Evolutionary conservation across 2,113 vertebrate species (phyloP).

Genomic region (Dromas ardeola): DNA sequence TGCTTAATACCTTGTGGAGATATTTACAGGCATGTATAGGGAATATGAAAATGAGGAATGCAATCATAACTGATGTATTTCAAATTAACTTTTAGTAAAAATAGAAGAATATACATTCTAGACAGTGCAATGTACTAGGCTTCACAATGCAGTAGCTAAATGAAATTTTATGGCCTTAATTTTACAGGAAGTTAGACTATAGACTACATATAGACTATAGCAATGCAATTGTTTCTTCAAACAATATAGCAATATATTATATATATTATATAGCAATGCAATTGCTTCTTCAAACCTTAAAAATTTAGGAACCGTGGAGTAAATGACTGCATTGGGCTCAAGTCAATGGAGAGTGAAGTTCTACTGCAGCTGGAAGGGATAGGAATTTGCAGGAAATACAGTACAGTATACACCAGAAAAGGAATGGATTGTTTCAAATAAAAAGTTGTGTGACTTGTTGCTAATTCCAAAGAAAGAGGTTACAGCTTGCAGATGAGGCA

Average conservation of each 20-base stretch:
- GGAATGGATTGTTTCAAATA: constrained; percentile 59
- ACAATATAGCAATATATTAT: too few species aligned
- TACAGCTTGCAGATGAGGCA: constrained; percentile 1
- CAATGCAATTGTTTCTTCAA: neutral
- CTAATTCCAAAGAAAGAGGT: neutral
- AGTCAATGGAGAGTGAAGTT: neutral
- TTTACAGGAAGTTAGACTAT: neutral
- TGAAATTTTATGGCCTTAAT: neutral
- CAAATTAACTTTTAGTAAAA: neutral
- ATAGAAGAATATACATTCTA: neutral
- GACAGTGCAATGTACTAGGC: neutral
- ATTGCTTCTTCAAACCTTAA: neutral
- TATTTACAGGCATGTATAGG: neutral
- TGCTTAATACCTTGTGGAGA: neutral
- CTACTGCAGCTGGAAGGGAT: constrained; percentile 24
- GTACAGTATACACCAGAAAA: constrained; percentile 31
- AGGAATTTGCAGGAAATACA: constrained; percentile 23
- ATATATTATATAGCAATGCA: neutral
- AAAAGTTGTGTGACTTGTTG: constrained; percentile 49
- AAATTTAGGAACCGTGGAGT: neutral
- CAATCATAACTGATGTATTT: neutral
- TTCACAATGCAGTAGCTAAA: neutral
- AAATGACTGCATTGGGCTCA: neutral
- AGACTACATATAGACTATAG: neutral
- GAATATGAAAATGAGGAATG: neutral